These are phyloP conservation scores for Nannoperca australis DNA, from an alignment of 2,797 vertebrate species.

Conservation along the genomic window DNA sequence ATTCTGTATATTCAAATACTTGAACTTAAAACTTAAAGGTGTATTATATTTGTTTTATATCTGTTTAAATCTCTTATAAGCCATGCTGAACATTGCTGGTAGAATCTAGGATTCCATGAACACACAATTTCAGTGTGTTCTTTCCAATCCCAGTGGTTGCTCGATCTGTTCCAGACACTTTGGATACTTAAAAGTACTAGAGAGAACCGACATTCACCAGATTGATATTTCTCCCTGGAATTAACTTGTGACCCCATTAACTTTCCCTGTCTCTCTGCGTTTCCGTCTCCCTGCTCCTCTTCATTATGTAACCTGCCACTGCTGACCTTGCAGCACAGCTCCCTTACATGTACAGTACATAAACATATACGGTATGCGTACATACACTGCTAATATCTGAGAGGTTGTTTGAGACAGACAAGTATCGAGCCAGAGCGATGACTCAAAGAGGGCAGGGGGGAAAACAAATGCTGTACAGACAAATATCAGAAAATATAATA, in stretches of 20 bases:
- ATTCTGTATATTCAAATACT: too few species aligned
- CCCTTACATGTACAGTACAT: background rate
- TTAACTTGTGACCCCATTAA: constrained; percentile 21
- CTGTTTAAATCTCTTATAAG: too few species aligned
- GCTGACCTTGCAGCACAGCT: constrained; percentile 3
- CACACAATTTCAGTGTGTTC: background rate
- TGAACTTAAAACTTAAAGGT: too few species aligned
- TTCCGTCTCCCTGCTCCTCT: background rate
- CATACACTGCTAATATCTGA: background rate
- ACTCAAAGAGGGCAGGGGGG: background rate
- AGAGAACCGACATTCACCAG: background rate
- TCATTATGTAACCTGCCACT: background rate
- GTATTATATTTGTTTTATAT: too few species aligned
- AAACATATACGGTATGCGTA: background rate
- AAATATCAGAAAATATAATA: too few species aligned
- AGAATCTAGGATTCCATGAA: too few species aligned
- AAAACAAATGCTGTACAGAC: constrained; percentile 8
- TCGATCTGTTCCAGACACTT: background rate
- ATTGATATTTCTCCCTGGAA: constrained; percentile 14
- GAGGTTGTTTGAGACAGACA: background rate
- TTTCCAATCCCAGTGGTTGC: background rate
- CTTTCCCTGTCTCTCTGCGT: constrained; percentile 5
- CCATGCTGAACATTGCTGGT: too few species aligned
- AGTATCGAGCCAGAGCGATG: background rate
- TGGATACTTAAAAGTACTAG: background rate